phyloP scores from a whole-genome alignment of 2,797 vertebrate genomes.

The Muraenolepis orangiensis region DNA sequence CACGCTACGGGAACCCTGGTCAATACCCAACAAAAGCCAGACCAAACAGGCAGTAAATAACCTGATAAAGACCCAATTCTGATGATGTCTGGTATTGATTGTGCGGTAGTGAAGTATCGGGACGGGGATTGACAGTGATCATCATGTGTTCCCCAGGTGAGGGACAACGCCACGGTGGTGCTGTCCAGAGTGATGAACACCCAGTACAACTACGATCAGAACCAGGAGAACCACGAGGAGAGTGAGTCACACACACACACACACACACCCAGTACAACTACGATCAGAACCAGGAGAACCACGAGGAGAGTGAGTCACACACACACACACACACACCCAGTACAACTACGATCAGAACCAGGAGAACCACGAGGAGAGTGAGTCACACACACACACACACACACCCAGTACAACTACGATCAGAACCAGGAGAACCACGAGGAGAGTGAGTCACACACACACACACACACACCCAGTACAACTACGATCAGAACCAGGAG shows the following conservation, averaged over 20 bases:
- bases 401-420: slow-evolving; percentile 89
- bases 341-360: slow-evolving; percentile 95
- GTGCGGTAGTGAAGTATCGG: slow-evolving; percentile 36
- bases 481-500: slow-evolving; percentile 93
- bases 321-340: slow-evolving; percentile 67
- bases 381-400: slow-evolving; percentile 48
- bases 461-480: slow-evolving; percentile 78
- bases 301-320: slow-evolving; percentile 87
- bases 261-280: slow-evolving; percentile 65
- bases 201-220: slow-evolving; percentile 91
- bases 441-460: slow-evolving; percentile 80
- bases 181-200: slow-evolving; percentile 84
- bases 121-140: no score
- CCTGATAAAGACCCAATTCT: slow-evolving; percentile 38
- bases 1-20: slow-evolving; percentile 17
- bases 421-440: slow-evolving; percentile 94
- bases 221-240: slow-evolving; percentile 93
- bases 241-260: slow-evolving; percentile 72
- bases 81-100: slow-evolving; percentile 56
- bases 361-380: slow-evolving; percentile 93
- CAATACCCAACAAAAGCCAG: slow-evolving; percentile 44
- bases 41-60: slow-evolving; percentile 52
- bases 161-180: slow-evolving; percentile 89
- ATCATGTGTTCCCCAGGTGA: slow-evolving; percentile 80
- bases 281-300: slow-evolving; percentile 92